phyloP scores from a whole-genome alignment of 92 coral and sea anemone species.

The Montipora capitata region DNA sequence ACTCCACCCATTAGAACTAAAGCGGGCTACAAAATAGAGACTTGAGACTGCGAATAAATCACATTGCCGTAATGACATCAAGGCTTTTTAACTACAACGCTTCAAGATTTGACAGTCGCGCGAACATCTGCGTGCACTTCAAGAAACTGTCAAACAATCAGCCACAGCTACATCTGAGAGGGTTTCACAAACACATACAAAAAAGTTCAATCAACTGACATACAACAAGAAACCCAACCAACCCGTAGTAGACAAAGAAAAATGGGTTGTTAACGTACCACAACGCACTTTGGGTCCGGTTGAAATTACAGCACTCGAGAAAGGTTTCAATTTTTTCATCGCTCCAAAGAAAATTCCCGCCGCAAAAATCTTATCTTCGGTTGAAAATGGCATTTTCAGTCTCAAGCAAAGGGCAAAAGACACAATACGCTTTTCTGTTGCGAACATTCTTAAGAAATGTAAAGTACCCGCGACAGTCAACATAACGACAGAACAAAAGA shows the following conservation, averaged over 20 bases:
- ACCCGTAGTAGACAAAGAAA: background rate
- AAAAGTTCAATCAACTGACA: background rate
- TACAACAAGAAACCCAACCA: background rate
- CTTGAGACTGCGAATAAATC: constrained; percentile 1
- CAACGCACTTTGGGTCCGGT: background rate
- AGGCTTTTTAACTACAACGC: background rate
- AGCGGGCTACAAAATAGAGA: constrained; percentile 2
- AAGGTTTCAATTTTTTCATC: background rate
- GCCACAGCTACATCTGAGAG: background rate
- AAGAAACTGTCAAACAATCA: background rate
- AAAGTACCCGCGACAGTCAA: constrained; percentile 9
- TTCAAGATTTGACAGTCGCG: background rate
- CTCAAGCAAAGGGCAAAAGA: constrained; percentile 2
- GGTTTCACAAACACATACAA: background rate
- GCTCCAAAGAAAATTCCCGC: constrained; percentile 8
- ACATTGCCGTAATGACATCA: background rate
- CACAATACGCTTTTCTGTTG: constrained; percentile 13
- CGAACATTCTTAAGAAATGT: background rate
- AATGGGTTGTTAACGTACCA: constrained; percentile 19
- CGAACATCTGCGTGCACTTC: constrained; percentile 6
- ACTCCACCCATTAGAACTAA: constrained; percentile 20
- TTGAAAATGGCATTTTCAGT: constrained; percentile 29
- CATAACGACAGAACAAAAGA: background rate
- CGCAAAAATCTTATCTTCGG: constrained; percentile 11
- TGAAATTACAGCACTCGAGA: constrained; percentile 3